Evolutionary conservation across 1,140 invertebrate genomes (phyloP).

Genomic region (Mactra quadrangularis): DNA sequence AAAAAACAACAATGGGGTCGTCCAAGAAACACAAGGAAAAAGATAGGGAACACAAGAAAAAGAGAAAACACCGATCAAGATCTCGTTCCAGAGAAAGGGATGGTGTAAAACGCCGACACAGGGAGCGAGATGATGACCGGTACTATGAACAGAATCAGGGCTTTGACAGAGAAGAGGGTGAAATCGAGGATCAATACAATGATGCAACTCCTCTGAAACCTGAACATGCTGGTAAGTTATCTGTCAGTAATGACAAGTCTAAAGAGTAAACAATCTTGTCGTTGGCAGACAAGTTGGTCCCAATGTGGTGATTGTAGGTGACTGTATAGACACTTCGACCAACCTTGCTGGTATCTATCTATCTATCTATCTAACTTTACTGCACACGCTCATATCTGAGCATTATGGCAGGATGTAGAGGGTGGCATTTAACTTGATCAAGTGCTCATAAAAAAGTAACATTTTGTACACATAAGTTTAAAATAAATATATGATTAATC

Average conservation of each 20-base stretch:
- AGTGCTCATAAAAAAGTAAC: too few relatives aligned
- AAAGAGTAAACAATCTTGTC: neutral
- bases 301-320: too few relatives aligned
- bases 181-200: constrained; percentile 52
- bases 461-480: too few relatives aligned
- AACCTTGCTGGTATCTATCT: too few relatives aligned
- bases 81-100: constrained; percentile 74
- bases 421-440: too few relatives aligned
- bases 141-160: constrained; percentile 34
- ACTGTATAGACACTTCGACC: too few relatives aligned
- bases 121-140: constrained; percentile 57
- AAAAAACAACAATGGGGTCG: too few relatives aligned
- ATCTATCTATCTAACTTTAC: too few relatives aligned
- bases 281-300: neutral
- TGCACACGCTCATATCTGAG: too few relatives aligned
- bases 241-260: neutral
- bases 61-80: constrained; percentile 81
- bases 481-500: too few relatives aligned
- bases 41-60: constrained; percentile 80
- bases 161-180: constrained; percentile 42
- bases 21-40: constrained; percentile 84
- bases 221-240: constrained; percentile 12
- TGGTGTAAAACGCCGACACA: constrained; percentile 55
- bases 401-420: too few relatives aligned
- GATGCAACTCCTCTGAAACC: constrained; percentile 13